Base-by-base conservation (phyloP, 1,140 invertebrate genomes). In the Cardiocondyla obscurior region DNA sequence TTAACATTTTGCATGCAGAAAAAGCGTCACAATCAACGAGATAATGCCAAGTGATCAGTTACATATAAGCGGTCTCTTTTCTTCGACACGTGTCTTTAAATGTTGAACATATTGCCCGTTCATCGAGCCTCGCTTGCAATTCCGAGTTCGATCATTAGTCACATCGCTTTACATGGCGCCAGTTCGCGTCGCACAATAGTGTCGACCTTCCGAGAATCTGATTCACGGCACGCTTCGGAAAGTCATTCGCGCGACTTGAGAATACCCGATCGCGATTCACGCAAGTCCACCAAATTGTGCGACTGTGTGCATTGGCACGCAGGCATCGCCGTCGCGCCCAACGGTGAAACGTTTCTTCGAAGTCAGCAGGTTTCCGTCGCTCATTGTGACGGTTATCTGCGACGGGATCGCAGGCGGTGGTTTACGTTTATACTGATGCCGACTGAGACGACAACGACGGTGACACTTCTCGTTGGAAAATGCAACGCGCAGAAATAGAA, bases 141-240 rank as follows among this genome's bases (percentile, higher is more conserved):
- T 88, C 67, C 19, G 46, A 83, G 30, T 1, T 5, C 30, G 51
- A 51, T 84, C 86, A 62, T 88, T 88, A 82, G 76, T 84, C 85
- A 87, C 58, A 72, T 25, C 7, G 4, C 76, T 84, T 85, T 76
- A 85, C 76, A 81, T 70, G 70, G 67, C 58, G 70, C 62, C 62
- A 60, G 84, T 82, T 67, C 72, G 70, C 36, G 81, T 81, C 83
- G 73, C 74, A 51, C 79, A 85, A 88, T 85, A 88, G 79, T 72
- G 70, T 85, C 83, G 67, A 79, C 85, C 82, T 87, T 83, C 85
- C 58, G 70, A 70, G 83, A 88, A 85, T 14, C 67, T 88, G 86
- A 88, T 49, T 88, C 86, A 81, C 51, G 44, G 58, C 44, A 16
- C 72, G 64, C 77, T 83, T 88, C 58, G 79, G 58, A 88, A 81